Conservation (phyloP, 2,113 vertebrate species). For the human region GRCh38 chr11:131902001-131902500, state of each 20-base stretch:
- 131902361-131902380: background rate
- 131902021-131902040: background rate
- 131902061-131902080: background rate
- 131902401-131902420: background rate
- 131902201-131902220: background rate
- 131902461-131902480: background rate
- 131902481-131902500: background rate
- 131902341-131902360: background rate
- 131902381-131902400: accelerated
- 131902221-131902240: background rate
- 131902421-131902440: background rate
- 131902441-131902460: background rate
- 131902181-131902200: background rate
- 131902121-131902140: background rate
- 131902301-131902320: background rate
- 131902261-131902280: background rate
- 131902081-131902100: background rate
- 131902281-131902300: background rate
- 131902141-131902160: slow-evolving; percentile 8
- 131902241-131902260: background rate
- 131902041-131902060: background rate
- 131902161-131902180: background rate
- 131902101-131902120: background rate
- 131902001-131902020: too few species aligned
- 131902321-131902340: background rate